Evolutionary conservation across 2,888 invertebrate genomes (phyloP), one percentile per base, ranked within the genome.

Genomic region (Caenorhabditis auriculariae): DNA sequence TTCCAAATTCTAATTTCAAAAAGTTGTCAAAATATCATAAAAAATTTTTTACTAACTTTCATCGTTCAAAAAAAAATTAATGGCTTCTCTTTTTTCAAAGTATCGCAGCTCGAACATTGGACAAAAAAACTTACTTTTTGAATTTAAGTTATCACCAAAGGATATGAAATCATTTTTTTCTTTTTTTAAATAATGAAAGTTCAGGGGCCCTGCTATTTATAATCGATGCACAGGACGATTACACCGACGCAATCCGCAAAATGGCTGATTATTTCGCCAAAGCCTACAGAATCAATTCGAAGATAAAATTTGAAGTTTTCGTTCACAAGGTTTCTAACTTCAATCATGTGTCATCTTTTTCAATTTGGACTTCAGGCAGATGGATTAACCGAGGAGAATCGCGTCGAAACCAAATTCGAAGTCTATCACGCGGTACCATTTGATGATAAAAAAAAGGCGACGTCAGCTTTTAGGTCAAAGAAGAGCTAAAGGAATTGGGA

Each of bases 121-220:
- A n/a, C n/a, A n/a, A 32, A 32, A 32, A 32, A 32, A 32, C n/a
- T 9, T n/a, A n/a, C n/a, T n/a, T n/a, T n/a, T n/a, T n/a, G n/a
- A n/a, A n/a, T n/a, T n/a, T n/a, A n/a, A n/a, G n/a, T 32, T 32
- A 32, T 12, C 35, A n/a, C 35, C n/a, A n/a, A n/a, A n/a, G n/a
- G n/a, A n/a, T n/a, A 32, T n/a, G 35, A 32, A 32, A 9, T 32
- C 21, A 41, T 41, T 17, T 41, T n/a, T 17, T 3, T 19, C 19
- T 28, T 0, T 51, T 44, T 24, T 96, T 83, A 93, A 94, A 81
- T 92, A 94, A 75, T 23, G 27, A 23, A 3, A 21, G 42, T 58
- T 95, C 94, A 85, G 95, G 94, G 52, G 96, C 98, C 45, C 85
- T 99, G 41, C 92, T 99, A 32, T 99, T 96, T 87, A 96, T 99